Evolutionary conservation across 2,888 invertebrate species (phyloP).

Genomic region (Stegana nigrithorax): DNA sequence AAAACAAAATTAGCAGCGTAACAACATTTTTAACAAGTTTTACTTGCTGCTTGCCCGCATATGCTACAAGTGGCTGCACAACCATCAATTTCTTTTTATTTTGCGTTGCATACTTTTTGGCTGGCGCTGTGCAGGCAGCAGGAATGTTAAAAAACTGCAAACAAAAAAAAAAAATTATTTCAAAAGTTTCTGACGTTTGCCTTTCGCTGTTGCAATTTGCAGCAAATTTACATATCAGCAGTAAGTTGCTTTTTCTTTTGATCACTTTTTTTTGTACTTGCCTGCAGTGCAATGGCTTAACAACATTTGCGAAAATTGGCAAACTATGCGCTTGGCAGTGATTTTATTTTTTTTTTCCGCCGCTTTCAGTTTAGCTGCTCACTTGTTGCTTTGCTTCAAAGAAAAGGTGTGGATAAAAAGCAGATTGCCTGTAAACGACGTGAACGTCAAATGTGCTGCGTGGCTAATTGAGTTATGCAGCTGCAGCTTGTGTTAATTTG

Average conservation of each 20-base stretch:
- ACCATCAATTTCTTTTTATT: too few relatives aligned
- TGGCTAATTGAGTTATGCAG: too few relatives aligned
- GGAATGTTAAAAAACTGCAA: not conserved
- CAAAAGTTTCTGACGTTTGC: not conserved
- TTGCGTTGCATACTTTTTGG: conserved; percentile 51
- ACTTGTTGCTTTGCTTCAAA: too few relatives aligned
- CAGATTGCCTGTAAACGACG: too few relatives aligned
- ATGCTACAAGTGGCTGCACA: conserved; percentile 43
- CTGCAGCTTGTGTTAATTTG: too few relatives aligned
- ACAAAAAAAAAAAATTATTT: conserved; percentile 33
- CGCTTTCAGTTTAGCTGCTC: too few relatives aligned
- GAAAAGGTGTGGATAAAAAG: too few relatives aligned
- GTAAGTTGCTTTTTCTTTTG: not conserved
- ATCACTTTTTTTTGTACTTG: not conserved
- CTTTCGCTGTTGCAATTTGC: not conserved
- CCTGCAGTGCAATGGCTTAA: conserved; percentile 20
- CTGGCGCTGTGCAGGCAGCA: not conserved
- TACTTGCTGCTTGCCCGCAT: conserved; percentile 1
- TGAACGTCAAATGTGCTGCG: too few relatives aligned
- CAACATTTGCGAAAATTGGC: conserved; percentile 43
- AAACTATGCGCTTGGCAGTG: too few relatives aligned
- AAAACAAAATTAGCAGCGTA: not conserved
- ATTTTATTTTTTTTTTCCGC: too few relatives aligned
- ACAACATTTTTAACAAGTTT: conserved; percentile 8
- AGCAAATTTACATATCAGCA: conserved; percentile 16